phyloP scores from a whole-genome alignment of 2,113 vertebrate species.

The Tragelaphus imberbis region DNA sequence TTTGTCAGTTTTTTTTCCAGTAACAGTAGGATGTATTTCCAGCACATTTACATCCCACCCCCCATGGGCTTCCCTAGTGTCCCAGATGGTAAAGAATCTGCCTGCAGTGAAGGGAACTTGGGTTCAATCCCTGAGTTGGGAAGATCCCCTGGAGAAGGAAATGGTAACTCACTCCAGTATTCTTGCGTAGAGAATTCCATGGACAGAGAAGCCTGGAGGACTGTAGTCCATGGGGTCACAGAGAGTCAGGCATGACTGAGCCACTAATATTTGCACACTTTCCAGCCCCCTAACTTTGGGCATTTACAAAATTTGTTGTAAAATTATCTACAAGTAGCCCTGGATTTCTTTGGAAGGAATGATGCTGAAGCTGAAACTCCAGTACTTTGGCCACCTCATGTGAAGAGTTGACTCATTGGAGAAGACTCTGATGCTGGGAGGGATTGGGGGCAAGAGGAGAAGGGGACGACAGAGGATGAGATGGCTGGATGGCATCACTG shows the following conservation, averaged over 20 bases:
- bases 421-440: too few relatives aligned
- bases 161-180: not conserved
- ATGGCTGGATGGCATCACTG: too few relatives aligned
- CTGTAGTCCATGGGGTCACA: not conserved
- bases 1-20: not conserved
- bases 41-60: not conserved
- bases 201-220: not conserved
- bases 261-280: not conserved
- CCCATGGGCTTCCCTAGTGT: not conserved
- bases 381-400: too few relatives aligned
- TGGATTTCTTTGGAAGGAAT: too few relatives aligned
- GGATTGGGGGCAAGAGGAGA: too few relatives aligned
- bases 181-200: not conserved
- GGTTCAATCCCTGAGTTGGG: not conserved
- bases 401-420: too few relatives aligned
- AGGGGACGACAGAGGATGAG: too few relatives aligned
- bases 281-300: not conserved
- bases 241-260: not conserved
- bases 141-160: not conserved
- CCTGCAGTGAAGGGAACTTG: not conserved
- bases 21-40: not conserved
- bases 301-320: not conserved
- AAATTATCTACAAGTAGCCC: not conserved
- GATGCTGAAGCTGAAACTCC: too few relatives aligned
- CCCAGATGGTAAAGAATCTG: not conserved